Evolutionary conservation across 2,888 invertebrate genomes (phyloP).

Genomic region (Eumerus sabulonum): DNA sequence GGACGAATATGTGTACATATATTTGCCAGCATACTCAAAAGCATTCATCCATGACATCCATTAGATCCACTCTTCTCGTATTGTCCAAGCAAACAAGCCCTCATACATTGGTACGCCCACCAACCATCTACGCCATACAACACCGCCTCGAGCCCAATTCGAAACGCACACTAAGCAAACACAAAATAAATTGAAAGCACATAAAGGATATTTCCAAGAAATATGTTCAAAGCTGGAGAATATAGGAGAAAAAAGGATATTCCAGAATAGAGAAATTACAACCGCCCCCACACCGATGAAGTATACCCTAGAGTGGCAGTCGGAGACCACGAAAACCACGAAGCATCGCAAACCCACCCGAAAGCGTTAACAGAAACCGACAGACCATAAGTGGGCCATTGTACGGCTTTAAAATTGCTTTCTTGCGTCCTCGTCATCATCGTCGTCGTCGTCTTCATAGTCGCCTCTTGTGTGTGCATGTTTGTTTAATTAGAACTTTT

Average conservation of each 20-base stretch:
- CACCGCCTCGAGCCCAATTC: conserved; percentile 50
- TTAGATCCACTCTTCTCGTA: conserved; percentile 8
- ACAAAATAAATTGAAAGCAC: conserved; percentile 68
- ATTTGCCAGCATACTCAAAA: too few species aligned
- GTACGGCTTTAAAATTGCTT: conserved; percentile 60
- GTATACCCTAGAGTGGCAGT: conserved; percentile 10
- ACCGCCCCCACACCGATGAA: conserved; percentile 21
- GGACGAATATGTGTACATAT: too few species aligned
- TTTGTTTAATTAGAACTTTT: conserved; percentile 68
- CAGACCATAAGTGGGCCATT: conserved; percentile 51
- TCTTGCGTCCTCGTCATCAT: conserved; percentile 26
- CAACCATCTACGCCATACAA: conserved; percentile 29
- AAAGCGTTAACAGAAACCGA: background rate
- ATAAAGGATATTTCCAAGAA: conserved; percentile 59
- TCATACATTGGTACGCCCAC: conserved; percentile 4
- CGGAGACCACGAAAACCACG: conserved; percentile 32
- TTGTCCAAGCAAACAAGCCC: conserved; percentile 38
- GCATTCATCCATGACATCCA: too few species aligned
- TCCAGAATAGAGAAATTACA: conserved; percentile 42
- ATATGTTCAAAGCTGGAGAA: conserved; percentile 45
- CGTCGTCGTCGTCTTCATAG: background rate
- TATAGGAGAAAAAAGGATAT: background rate
- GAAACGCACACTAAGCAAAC: conserved; percentile 65
- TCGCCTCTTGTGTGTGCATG: conserved; percentile 40
- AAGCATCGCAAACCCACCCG: too few species aligned